Evolutionary conservation across 1,140 invertebrate genomes (phyloP), one percentile per base, ranked within the genome.

Genomic region (Hycleus phaleratus): DNA sequence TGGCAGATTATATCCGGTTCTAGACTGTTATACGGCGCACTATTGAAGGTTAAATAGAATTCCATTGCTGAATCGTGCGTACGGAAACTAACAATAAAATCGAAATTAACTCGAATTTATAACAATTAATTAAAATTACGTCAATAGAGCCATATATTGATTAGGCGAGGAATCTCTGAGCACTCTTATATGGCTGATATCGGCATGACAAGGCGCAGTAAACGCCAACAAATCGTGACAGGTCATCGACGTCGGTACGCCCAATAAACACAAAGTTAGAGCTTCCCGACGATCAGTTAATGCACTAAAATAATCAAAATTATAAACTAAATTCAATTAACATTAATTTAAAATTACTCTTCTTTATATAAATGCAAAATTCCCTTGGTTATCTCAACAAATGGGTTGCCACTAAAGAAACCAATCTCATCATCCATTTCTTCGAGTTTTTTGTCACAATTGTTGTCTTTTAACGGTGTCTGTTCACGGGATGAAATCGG

Each of bases 361-460:
- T 97, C 93, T 75, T 97, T 97, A 72, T 95, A 97, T 1, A 98
- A 77, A 81, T 98, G 95, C 24, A 99, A 77, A 46, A 98, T 88
- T 46, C 97, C 97, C 74, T 95, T 95, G 0, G 93, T 96, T 32
- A 94, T 85, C 80, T 99, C 97, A 5, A 97, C 93, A 70, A 91
- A 88, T 7, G 95, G 95, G 81, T 98, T 99, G 2, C 97, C 97
- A 70, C 88, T 96, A 60, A 92, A 90, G 76, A 97, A 98, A 50
- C 79, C 82, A n/a, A 90, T 86, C 65, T 87, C 83, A 32, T 32
- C 32, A 7, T 32, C 32, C 1, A 53, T 82, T 78, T 40, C 71
- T 68, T 7, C 10, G 0, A 62, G 57, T 79, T 63, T 73, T 75
- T 63, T 74, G 71, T 2, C 59, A 65, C 49, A 66, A 66, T 58